phyloP scores from a whole-genome alignment of 2,888 invertebrate genomes.

The Mantis religiosa region DNA sequence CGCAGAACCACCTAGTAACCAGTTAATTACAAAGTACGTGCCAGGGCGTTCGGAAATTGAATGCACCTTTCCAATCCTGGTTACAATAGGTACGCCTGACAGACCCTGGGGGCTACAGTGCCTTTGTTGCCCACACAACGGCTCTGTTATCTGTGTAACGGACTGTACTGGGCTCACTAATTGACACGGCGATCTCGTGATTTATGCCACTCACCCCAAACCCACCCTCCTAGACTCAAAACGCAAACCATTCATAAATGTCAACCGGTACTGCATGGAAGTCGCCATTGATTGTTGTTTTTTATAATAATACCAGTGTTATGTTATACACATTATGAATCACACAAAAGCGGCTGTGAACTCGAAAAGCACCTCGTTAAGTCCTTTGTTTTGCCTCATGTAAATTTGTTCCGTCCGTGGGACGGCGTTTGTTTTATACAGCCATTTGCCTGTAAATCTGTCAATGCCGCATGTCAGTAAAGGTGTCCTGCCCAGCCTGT shows the following conservation, averaged over 20 bases:
- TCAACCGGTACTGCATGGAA: neutral
- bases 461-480: neutral
- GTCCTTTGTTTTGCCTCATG: neutral
- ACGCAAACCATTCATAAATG: conserved; percentile 15
- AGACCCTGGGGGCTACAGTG: neutral
- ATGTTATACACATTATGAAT: neutral
- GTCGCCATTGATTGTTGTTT: neutral
- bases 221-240: neutral
- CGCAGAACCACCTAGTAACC: neutral
- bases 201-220: neutral
- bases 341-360: neutral
- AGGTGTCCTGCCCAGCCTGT: neutral
- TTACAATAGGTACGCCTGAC: neutral
- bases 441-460: neutral
- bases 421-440: neutral
- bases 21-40: neutral
- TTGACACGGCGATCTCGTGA: conserved; percentile 14
- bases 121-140: neutral
- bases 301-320: neutral
- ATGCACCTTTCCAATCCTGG: neutral
- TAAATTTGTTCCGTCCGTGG: neutral
- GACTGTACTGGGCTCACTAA: conserved; percentile 5
- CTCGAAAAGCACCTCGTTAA: neutral
- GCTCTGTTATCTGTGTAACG: neutral
- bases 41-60: neutral